Conservation (phyloP, 2,113 vertebrate genomes). For the Formicarius rufipectus region DNA sequence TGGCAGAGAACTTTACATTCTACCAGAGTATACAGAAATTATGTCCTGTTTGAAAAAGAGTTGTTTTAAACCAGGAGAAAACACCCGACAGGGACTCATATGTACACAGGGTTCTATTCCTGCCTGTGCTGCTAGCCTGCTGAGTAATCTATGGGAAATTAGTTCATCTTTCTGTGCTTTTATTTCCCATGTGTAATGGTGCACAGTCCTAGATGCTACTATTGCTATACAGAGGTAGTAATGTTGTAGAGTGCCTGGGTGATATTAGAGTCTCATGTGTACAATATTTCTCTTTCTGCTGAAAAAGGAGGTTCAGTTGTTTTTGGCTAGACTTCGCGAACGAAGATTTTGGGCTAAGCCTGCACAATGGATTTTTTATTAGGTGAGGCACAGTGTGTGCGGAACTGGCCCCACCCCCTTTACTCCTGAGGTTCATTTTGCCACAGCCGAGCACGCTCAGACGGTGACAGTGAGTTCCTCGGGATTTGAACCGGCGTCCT, state of each 20-base stretch:
- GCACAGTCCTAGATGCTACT: background rate
- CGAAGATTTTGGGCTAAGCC: too few species aligned
- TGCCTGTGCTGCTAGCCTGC: background rate
- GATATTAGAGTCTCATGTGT: too few species aligned
- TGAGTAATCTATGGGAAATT: background rate
- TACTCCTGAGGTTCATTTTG: too few species aligned
- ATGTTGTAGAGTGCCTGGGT: rapidly evolving
- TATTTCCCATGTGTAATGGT: background rate
- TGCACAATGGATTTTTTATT: too few species aligned
- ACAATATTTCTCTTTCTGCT: background rate
- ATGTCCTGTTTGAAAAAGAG: background rate
- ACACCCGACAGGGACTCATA: background rate
- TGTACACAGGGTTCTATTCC: rapidly evolving
- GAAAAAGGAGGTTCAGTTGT: background rate
- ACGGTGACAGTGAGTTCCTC: too few species aligned
- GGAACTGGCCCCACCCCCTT: too few species aligned
- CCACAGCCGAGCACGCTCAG: too few species aligned
- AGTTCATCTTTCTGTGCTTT: background rate
- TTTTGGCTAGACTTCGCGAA: too few species aligned
- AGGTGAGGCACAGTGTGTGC: too few species aligned
- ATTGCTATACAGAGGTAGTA: background rate
- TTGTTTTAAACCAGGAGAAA: background rate
- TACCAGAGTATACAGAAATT: background rate
- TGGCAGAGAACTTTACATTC: background rate
- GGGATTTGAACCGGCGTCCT: too few species aligned